Evolutionary conservation across 2,797 vertebrate genomes (phyloP).

Genomic region (Halcyon chelicuti): DNA sequence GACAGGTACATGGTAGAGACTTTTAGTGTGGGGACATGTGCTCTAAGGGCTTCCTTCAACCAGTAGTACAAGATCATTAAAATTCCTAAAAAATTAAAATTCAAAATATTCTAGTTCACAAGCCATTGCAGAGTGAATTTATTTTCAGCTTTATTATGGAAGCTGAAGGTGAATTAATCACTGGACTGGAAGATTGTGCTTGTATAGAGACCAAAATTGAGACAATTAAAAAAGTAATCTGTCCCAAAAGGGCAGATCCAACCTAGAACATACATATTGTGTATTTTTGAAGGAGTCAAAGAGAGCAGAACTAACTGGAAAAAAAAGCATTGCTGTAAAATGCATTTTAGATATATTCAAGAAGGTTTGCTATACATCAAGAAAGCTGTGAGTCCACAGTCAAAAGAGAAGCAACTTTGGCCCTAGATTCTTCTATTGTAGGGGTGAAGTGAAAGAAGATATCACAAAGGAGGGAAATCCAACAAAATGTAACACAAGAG

Average conservation of each 20-base stretch:
- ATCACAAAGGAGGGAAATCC: background rate
- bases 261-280: background rate
- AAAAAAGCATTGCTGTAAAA: background rate
- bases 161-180: background rate
- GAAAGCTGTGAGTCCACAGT: background rate
- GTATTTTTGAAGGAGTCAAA: background rate
- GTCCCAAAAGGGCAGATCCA: background rate
- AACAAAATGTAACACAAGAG: background rate
- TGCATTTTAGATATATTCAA: background rate
- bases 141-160: background rate
- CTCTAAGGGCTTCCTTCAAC: background rate
- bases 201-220: background rate
- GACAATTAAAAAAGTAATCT: background rate
- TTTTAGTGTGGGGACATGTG: accelerated
- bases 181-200: background rate
- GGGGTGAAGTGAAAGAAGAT: background rate
- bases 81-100: background rate
- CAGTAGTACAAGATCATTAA: background rate
- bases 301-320: background rate
- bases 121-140: background rate
- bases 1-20: background rate
- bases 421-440: background rate
- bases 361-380: background rate
- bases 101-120: background rate
- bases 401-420: background rate